These are phyloP conservation scores for Pteronotus mesoamericanus DNA, from an alignment of 2,797 vertebrate species.

Conservation along the genomic window DNA sequence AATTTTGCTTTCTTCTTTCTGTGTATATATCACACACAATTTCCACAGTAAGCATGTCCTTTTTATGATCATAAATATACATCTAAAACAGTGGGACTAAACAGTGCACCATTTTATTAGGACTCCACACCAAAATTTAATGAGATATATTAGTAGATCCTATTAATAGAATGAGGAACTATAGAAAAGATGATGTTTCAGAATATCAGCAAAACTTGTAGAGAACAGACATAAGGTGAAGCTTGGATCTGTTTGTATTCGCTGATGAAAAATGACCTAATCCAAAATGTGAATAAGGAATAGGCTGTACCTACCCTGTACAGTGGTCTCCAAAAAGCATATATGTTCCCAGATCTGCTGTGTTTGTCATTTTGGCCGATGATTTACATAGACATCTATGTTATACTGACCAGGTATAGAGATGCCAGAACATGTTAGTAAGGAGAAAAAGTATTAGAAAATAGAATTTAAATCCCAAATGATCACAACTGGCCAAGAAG, in stretches of 20 bases:
- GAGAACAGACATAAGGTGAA: background rate
- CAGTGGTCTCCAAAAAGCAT: background rate
- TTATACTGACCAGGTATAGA: background rate
- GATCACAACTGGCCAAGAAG: background rate
- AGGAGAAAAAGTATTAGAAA: background rate
- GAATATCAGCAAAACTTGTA: background rate
- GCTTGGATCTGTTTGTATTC: background rate
- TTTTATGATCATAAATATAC: slow-evolving; percentile 1
- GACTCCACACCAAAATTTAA: background rate
- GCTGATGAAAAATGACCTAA: background rate
- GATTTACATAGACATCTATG: background rate
- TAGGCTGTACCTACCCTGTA: no score
- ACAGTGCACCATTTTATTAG: background rate
- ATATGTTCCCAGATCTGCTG: rapidly evolving
- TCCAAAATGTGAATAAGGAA: background rate
- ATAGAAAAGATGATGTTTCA: background rate
- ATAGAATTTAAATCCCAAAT: background rate
- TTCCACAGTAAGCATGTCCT: background rate
- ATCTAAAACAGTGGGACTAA: background rate
- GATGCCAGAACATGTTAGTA: background rate
- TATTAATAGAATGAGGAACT: background rate
- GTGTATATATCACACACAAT: background rate
- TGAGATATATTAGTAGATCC: background rate
- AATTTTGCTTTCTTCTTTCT: background rate
- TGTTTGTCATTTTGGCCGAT: background rate